A percentile compares a stretch with the other conserved stretches of the same genome.
Conservation (phyloP, 2,113 vertebrate species). For the Nanger granti region DNA sequence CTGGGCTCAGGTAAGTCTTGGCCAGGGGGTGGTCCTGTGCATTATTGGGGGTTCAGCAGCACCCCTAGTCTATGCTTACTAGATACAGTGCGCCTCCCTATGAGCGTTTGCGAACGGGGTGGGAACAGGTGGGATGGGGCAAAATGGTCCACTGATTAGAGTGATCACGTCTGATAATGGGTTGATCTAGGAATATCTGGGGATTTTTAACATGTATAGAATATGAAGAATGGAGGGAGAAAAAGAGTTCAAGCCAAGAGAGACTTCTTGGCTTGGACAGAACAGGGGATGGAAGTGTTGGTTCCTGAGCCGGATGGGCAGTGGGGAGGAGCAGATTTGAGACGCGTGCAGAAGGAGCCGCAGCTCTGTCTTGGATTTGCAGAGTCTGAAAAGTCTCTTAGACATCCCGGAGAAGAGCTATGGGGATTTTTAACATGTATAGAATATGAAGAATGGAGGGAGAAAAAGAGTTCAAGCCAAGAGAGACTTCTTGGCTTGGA, state of each 20-base stretch:
- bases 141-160: background rate
- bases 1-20: background rate
- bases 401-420: background rate
- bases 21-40: background rate
- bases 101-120: background rate
- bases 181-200: background rate
- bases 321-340: background rate
- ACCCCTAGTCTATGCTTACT: background rate
- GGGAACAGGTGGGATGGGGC: background rate
- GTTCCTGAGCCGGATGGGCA: background rate
- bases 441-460: background rate
- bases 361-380: background rate
- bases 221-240: background rate
- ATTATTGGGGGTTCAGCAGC: background rate
- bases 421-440: background rate
- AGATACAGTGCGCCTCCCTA: background rate
- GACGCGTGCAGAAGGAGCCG: background rate
- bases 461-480: background rate
- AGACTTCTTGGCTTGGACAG: background rate
- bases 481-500: background rate
- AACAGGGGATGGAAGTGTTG: background rate
- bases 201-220: background rate
- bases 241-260: background rate
- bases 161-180: background rate
- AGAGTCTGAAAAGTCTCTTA: background rate